Evolutionary conservation across 2,797 vertebrate genomes (phyloP).

Genomic region (Schizopygopsis malacanthus): DNA sequence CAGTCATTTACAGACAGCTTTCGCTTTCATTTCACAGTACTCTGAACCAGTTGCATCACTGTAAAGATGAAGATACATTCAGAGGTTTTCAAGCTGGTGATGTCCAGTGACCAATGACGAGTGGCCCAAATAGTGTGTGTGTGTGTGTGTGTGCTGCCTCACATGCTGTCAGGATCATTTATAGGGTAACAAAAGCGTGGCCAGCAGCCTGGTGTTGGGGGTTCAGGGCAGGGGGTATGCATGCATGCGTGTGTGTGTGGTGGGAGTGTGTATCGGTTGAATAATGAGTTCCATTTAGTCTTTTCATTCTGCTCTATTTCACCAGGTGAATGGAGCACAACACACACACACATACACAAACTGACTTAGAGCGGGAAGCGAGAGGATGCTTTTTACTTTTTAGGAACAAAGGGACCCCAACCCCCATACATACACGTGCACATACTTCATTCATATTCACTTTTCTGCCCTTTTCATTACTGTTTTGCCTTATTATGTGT

Average conservation of each 20-base stretch:
- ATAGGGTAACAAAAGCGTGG: conserved; percentile 82
- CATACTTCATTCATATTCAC: conserved; percentile 24
- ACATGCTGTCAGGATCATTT: conserved; percentile 86
- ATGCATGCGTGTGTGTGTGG: conserved; percentile 61
- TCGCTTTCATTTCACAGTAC: conserved; percentile 33
- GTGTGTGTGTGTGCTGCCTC: conserved; percentile 51
- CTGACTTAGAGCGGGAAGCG: conserved; percentile 63
- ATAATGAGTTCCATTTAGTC: conserved; percentile 88
- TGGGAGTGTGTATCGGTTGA: conserved; percentile 72
- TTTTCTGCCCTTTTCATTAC: conserved; percentile 35
- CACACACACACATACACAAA: conserved; percentile 39
- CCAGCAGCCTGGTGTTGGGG: conserved; percentile 53
- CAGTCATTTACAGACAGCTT: conserved; percentile 28
- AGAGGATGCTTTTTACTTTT: conserved; percentile 53
- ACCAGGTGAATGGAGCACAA: conserved; percentile 89
- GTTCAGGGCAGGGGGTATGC: conserved; percentile 52
- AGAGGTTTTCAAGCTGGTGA: conserved; percentile 64
- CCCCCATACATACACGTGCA: conserved; percentile 29
- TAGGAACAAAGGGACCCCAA: background rate
- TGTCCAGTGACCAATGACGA: conserved; percentile 84
- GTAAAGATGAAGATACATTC: background rate
- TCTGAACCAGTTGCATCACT: conserved; percentile 4
- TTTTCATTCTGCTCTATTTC: conserved; percentile 99
- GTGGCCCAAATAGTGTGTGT: conserved; percentile 68
- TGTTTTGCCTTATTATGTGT: conserved; percentile 9